Base-by-base conservation (phyloP, 2,888 invertebrate species). In the Petrolisthes cinctipes region DNA sequence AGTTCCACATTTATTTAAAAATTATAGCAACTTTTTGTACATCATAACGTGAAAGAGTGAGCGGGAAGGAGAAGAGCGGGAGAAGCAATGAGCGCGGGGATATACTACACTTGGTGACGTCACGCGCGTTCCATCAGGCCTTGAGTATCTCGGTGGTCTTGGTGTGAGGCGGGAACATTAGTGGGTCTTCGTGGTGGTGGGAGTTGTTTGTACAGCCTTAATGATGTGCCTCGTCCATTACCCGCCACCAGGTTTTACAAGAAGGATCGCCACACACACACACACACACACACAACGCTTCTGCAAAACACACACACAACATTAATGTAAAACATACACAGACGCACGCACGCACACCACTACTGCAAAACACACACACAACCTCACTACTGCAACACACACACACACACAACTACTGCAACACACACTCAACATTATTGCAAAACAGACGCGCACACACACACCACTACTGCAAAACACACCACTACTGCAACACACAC, bases 171-270 rank as follows among this genome's bases (percentile, higher is more conserved):
- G 17, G 61, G 17, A 17, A 61, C 61, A 61, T 61, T 61, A 61
- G 61, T 11, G 61, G 17, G 61, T 3, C 11, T 3, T 61, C 17
- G 9, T 37, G 61, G 61, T 11, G 71, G 20, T 71, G 71, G 6
- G 71, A 71, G 71, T n/a, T 9, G 71, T 71, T 71, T 71, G 71
- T 71, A 4, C n/a, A 71, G 71, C 71, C 71, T 71, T 71, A 71
- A 71, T 71, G 71, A 71, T 71, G 71, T 71, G 20, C 71, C 71
- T 71, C 71, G 71, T 71, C 71, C 71, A 71, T 71, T 71, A 71
- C 71, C 71, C 71, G 71, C 6, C 17, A 6, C 20, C 17, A 6
- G 71, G 71, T 71, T 61, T 61, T 61, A 61, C 61, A 61, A 61
- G 61, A 61, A 61, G 61, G 61, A 61, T 61, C 61, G 11, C 61